Evolutionary conservation across 2,888 invertebrate species (phyloP).

Genomic region (Sinelater perroti): DNA sequence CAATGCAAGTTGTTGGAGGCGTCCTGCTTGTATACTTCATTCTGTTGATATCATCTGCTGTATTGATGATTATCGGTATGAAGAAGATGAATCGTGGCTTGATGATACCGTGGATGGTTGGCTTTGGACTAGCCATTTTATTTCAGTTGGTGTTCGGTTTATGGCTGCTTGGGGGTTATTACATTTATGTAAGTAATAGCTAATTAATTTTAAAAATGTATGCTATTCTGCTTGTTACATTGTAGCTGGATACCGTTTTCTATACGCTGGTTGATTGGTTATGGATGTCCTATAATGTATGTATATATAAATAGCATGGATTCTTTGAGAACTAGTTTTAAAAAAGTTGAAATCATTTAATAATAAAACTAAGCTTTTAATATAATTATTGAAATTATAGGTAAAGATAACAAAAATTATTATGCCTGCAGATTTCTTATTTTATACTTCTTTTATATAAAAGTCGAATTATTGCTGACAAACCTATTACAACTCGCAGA

Average conservation of each 20-base stretch:
- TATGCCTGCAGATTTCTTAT: too few relatives aligned
- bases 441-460: too few relatives aligned
- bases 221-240: conserved; percentile 45
- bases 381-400: too few relatives aligned
- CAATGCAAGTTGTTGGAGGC: conserved; percentile 76
- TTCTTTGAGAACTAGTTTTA: too few relatives aligned
- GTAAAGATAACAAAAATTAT: too few relatives aligned
- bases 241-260: conserved; percentile 81
- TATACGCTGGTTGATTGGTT: conserved; percentile 79
- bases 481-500: too few relatives aligned
- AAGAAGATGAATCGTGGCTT: conserved; percentile 78
- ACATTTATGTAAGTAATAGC: conserved; percentile 91
- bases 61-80: conserved; percentile 71
- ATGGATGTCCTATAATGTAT: conserved; percentile 89
- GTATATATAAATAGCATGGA: too few relatives aligned
- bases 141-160: conserved; percentile 84
- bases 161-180: conserved; percentile 89
- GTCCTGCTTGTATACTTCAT: conserved; percentile 70
- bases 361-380: too few relatives aligned
- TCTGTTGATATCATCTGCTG: conserved; percentile 66
- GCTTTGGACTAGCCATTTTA: conserved; percentile 73
- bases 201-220: conserved; percentile 2
- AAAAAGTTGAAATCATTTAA: too few relatives aligned
- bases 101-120: conserved; percentile 81
- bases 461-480: too few relatives aligned